phyloP scores from a whole-genome alignment of 2,888 invertebrate genomes.

The Drosophila vallismaia region DNA sequence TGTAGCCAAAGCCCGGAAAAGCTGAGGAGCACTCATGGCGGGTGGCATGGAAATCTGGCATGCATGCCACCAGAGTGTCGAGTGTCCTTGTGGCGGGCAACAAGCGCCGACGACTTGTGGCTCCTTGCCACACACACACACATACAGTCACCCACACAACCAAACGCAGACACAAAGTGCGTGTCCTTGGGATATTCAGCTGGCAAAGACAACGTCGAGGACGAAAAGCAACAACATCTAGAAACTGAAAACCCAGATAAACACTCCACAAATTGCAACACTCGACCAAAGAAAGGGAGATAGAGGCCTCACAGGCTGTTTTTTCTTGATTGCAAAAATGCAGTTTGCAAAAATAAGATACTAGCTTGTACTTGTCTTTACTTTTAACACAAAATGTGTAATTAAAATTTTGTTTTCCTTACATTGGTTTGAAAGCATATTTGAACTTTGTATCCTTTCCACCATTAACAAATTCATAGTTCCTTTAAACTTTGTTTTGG shows the following conservation, averaged over 20 bases:
- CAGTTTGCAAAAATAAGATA: too few species aligned
- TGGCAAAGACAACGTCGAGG: conserved; percentile 57
- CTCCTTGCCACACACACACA: conserved; percentile 36
- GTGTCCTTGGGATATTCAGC: conserved; percentile 54
- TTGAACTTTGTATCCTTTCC: neutral
- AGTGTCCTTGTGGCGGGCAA: conserved; percentile 65
- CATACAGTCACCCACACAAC: conserved; percentile 20
- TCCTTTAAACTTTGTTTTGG: conserved; percentile 22
- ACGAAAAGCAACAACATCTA: conserved; percentile 30
- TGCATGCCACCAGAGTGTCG: conserved; percentile 24
- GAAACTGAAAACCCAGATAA: conserved; percentile 27
- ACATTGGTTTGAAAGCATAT: neutral
- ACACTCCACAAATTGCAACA: conserved; percentile 40
- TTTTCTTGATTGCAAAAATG: neutral
- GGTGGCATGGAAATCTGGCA: conserved; percentile 33
- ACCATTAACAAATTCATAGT: neutral
- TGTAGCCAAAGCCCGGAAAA: conserved; percentile 8
- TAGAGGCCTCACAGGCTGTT: neutral
- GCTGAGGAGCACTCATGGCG: conserved; percentile 4
- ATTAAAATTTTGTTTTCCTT: too few species aligned
- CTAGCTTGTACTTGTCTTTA: too few species aligned
- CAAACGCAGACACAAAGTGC: conserved; percentile 26
- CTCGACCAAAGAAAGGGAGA: conserved; percentile 7
- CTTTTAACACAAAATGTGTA: too few species aligned
- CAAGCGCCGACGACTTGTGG: conserved; percentile 57